Base-by-base conservation (phyloP, 2,113 vertebrate genomes). In the Nothocercus nigrocapillus region DNA sequence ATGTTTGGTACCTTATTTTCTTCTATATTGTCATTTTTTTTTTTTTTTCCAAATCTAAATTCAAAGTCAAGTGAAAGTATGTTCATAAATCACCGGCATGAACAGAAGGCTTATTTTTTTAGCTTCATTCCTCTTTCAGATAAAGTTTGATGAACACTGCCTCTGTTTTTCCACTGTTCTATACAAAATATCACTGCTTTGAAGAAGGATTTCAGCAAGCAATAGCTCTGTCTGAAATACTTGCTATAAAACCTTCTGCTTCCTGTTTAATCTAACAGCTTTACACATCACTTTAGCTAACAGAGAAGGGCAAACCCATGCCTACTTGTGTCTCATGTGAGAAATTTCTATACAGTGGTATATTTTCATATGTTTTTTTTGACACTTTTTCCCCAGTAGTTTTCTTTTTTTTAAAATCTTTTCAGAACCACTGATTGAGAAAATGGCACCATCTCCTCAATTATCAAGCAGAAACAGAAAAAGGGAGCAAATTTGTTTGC, bases 1-100 rank as follows among this genome's bases (percentile, higher is more conserved):
- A 13, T 27, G 36, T 38, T 73, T 56, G 2, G 15, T 76, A 34
- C 5, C 20, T 28, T 0, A 0, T 85, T 73, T 80, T 80, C 44
- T 64, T 76, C 58, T 24, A 20, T 24, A 38, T 9, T 58, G 18
- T 47, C 8, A 13, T 9, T 85, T 85, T 15, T 8, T 8, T n/a
- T 34, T 22, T 4, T 9, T 42, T 40, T 40, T 59, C 4, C 5
- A 58, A 40, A 42, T 1, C 3, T n/a, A 68, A 89, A 81, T 47
- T 68, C 47, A 40, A 83, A 44, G 22, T 51, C 69, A 47, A 79
- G 74, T 49, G 21, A 76, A 75, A 85, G 38, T 6, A 18, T 6
- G 4, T 30, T 82, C 34, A 9, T 72, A 0, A 20, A 62, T 51
- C 24, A 58, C 64, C 0, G 0, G 13, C 20, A 64, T 10, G 25